Conservation (phyloP, 2,888 invertebrate species). For the Erebia ligea region DNA sequence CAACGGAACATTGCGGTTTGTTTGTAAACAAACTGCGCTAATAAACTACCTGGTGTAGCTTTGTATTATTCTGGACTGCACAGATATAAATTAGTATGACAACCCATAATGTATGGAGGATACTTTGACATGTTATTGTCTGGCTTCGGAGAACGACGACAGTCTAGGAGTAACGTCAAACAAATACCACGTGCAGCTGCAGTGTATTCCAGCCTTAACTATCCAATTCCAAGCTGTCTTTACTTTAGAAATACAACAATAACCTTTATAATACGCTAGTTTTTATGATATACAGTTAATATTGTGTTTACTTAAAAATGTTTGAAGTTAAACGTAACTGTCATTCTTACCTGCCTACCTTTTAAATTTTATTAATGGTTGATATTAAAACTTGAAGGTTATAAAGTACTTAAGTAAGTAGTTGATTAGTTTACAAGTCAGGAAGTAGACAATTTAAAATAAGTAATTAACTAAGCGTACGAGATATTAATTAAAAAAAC, state of each 20-base stretch:
- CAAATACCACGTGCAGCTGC: constrained; percentile 38
- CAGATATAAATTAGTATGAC: background rate
- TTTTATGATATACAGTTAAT: background rate
- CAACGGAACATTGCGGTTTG: constrained; percentile 29
- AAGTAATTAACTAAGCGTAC: background rate
- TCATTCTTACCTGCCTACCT: background rate
- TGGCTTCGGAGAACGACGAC: constrained; percentile 19
- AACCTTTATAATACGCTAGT: background rate
- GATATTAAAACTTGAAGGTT: constrained; percentile 4
- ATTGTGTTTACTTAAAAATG: background rate
- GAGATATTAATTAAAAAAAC: constrained; percentile 9
- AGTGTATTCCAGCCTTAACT: background rate
- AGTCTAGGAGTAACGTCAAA: constrained; percentile 32
- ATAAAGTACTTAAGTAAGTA: no score
- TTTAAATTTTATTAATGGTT: background rate
- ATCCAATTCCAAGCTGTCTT: background rate
- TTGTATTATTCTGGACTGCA: background rate
- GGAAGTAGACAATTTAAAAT: constrained; percentile 6
- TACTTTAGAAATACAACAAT: constrained; percentile 7
- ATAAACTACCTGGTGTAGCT: background rate
- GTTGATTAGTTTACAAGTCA: constrained; percentile 18
- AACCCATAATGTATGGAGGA: background rate
- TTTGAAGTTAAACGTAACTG: background rate
- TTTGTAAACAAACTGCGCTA: constrained; percentile 40
- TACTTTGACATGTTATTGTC: constrained; percentile 20